Percentiles rank a stretch among this genome's conserved stretches.
These are phyloP conservation scores for Catonia carolina DNA, from an alignment of 2,888 invertebrate species.

Conservation along the genomic window DNA sequence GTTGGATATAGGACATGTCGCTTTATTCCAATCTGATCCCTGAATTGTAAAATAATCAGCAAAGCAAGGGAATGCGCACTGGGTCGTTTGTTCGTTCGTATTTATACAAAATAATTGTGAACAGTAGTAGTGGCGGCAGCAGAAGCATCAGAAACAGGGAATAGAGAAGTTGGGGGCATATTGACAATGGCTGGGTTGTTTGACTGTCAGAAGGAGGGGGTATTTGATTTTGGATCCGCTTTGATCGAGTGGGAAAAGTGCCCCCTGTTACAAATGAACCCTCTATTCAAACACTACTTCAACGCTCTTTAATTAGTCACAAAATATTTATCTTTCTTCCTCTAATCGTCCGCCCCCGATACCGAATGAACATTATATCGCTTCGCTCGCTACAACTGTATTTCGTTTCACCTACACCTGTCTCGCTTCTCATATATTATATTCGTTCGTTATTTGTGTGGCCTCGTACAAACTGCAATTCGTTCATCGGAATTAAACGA, in stretches of 20 bases:
- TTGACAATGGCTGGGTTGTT: constrained; percentile 11
- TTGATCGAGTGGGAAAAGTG: constrained; percentile 13
- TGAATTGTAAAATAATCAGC: too few relatives aligned
- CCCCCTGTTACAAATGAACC: constrained; percentile 7
- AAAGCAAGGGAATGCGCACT: too few relatives aligned
- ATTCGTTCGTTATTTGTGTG: too few relatives aligned
- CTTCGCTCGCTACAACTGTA: too few relatives aligned
- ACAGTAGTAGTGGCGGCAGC: neutral
- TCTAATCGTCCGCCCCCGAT: constrained; percentile 16
- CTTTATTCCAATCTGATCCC: too few relatives aligned
- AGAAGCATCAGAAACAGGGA: neutral
- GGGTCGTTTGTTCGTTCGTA: neutral
- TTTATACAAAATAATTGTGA: constrained; percentile 10
- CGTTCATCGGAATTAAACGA: too few relatives aligned
- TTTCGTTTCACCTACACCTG: too few relatives aligned
- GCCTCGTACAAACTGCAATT: too few relatives aligned
- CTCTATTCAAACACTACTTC: constrained; percentile 12
- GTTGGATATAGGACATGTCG: too few relatives aligned
- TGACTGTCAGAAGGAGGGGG: neutral
- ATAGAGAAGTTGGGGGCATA: constrained; percentile 6
- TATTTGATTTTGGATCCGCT: constrained; percentile 9
- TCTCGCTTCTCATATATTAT: too few relatives aligned
- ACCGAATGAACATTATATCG: too few relatives aligned
- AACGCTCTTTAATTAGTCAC: constrained; percentile 26
- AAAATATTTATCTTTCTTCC: constrained; percentile 29